Percentiles rank a stretch among this genome's conserved stretches.
phyloP scores from a whole-genome alignment of 2,797 vertebrate genomes.

The Tokudaia muenninki region DNA sequence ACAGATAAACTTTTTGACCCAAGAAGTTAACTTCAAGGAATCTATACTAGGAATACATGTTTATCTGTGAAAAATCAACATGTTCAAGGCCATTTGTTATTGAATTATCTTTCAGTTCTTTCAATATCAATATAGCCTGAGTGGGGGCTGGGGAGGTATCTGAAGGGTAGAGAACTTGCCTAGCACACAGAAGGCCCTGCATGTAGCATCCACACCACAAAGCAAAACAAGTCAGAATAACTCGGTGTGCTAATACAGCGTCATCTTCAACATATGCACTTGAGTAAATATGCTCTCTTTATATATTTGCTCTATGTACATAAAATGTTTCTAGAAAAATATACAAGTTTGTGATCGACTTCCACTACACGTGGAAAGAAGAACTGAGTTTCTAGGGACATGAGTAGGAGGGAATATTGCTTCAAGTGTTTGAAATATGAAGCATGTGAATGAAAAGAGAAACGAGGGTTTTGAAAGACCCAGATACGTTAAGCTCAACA shows the following conservation, averaged over 20 bases:
- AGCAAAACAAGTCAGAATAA: neutral
- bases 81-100: neutral
- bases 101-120: conserved; percentile 19
- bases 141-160: neutral
- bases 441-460: conserved; percentile 49
- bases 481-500: conserved; percentile 18
- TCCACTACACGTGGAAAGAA: conserved; percentile 17
- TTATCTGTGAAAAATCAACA: neutral
- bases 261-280: neutral
- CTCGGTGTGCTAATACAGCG: neutral
- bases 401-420: neutral
- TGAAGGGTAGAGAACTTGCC: neutral
- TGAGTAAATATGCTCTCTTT: conserved; percentile 29
- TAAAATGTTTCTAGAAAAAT: conserved; percentile 63
- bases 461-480: conserved; percentile 24
- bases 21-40: conserved; percentile 59
- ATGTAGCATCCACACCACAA: neutral
- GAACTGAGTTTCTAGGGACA: conserved; percentile 3
- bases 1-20: neutral
- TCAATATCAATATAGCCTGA: neutral
- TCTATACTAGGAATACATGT: conserved; percentile 5
- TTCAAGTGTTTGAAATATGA: conserved; percentile 51
- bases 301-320: conserved; percentile 19
- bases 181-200: neutral
- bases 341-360: conserved; percentile 48